A percentile compares a stretch with the other conserved stretches of the same genome.
Evolutionary conservation across 2,888 invertebrate species (phyloP).

Genomic region (Cosmia trapezina): DNA sequence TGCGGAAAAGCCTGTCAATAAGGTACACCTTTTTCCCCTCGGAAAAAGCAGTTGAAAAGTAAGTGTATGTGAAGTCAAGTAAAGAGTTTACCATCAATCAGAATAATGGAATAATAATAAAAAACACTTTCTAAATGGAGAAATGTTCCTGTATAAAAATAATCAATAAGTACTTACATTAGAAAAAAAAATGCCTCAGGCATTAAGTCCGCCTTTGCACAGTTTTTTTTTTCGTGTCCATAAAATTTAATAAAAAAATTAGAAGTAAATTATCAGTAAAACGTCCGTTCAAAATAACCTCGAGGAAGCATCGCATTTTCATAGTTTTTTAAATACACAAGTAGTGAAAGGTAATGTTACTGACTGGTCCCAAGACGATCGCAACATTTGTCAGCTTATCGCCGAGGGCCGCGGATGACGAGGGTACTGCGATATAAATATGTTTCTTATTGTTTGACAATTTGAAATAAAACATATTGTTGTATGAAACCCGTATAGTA

Average conservation of each 20-base stretch:
- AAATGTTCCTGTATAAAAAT: background rate
- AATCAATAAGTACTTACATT: background rate
- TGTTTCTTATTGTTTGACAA: slow-evolving; percentile 36
- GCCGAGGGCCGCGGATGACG: slow-evolving; percentile 30
- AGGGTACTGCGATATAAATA: slow-evolving; percentile 33
- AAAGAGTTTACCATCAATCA: background rate
- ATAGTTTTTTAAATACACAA: background rate
- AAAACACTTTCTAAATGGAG: too few relatives aligned
- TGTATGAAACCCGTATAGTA: background rate
- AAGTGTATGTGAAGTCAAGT: background rate
- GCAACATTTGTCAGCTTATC: slow-evolving; percentile 40
- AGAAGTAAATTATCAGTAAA: too few relatives aligned
- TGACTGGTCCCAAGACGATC: background rate
- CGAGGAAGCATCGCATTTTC: background rate
- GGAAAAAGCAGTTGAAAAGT: background rate
- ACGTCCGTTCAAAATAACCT: background rate
- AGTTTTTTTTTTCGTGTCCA: too few relatives aligned
- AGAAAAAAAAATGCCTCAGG: too few relatives aligned
- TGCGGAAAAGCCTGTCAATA: slow-evolving; percentile 2
- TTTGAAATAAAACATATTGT: slow-evolving; percentile 26
- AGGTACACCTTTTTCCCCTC: slow-evolving; percentile 2
- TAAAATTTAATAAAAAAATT: too few relatives aligned
- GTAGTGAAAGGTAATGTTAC: background rate
- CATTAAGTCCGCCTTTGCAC: too few relatives aligned
- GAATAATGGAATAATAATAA: background rate